Evolutionary conservation across 2,113 vertebrate genomes (phyloP).

Genomic region (Alethe diademata): DNA sequence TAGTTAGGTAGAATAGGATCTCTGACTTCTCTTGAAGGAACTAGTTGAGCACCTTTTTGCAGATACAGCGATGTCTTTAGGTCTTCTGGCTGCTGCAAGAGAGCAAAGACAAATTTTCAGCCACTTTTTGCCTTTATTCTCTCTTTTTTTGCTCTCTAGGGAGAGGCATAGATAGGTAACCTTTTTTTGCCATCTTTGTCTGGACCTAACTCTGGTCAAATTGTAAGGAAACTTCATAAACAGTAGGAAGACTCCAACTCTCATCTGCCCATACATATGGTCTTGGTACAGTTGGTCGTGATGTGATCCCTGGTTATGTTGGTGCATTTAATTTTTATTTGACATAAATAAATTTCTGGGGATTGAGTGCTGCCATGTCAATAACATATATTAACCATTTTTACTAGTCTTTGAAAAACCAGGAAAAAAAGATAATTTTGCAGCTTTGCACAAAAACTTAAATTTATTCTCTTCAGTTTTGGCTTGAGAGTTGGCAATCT

Average conservation of each 20-base stretch:
- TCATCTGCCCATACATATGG: neutral
- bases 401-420: neutral
- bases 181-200: neutral
- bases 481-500: neutral
- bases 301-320: neutral
- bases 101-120: neutral
- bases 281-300: neutral
- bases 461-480: neutral
- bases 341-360: neutral
- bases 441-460: neutral
- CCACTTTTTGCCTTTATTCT: neutral
- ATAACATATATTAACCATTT: neutral
- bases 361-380: neutral
- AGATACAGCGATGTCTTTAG: neutral
- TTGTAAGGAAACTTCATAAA: neutral
- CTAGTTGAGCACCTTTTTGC: neutral
- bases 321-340: neutral
- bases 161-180: neutral
- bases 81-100: neutral
- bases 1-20: neutral
- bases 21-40: neutral
- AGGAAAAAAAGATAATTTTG: neutral
- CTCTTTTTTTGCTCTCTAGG: neutral
- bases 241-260: neutral
- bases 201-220: neutral